Evolutionary conservation across 2,113 vertebrate species (phyloP), one percentile per base, ranked within the genome.

Genomic region (Crotalus viridis): DNA sequence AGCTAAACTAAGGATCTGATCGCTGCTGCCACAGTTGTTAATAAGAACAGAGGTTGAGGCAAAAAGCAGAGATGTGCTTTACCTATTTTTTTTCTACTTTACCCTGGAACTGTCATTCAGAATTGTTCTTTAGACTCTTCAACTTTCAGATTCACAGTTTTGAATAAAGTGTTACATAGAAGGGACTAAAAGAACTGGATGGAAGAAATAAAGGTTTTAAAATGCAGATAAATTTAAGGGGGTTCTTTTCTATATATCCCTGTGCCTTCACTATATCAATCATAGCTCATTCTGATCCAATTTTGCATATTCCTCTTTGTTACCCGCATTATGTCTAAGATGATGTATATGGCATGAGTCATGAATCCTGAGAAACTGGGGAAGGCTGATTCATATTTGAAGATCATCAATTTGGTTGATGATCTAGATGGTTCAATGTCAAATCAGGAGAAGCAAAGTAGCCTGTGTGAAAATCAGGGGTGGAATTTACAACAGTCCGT

Each of bases 131-230:
- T 51, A 1, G 69, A 15, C 91, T 93, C 92, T 90, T 94, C 96
- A 92, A 85, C 69, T 97, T 94, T 96, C 88, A 91, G 56, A 90
- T 96, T 93, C 81, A 81, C 74, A 96, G 10, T 12, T 96, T 95
- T 93, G 7, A 33, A 74, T 95, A 89, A 39, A 28, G 56, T 95
- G 94, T 94, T 85, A 94, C 94, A 89, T 51, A 90, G 92, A 90
- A 87, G 22, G 56, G 55, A 95, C 86, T 69, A 26, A 95, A 81
- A 8, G 3, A 93, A 10, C 13, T 2, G 0, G 91, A 1, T 61
- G 54, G 51, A 39, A 93, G 2, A 93, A 94, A 55, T 43, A 6
- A 21, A 1, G 0, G 48, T 0, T 6, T 46, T 88, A 46, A 95
- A 94, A 87, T 51, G 89, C 89, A 87, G 26, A 33, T 48, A 48